Evolutionary conservation across 2,888 invertebrate species (phyloP).

Genomic region (Heliconius ismenius): DNA sequence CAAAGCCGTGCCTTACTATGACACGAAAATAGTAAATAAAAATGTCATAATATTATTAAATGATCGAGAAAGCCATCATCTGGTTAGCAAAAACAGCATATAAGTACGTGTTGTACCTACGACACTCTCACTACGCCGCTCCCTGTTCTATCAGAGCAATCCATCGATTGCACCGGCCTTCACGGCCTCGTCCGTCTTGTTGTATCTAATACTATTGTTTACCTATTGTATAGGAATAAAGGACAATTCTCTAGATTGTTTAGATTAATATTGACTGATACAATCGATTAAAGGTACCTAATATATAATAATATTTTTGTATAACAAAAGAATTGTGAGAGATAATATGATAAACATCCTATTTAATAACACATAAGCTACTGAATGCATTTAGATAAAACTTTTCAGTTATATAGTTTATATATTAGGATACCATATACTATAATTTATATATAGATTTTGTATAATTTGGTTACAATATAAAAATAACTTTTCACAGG

Average conservation of each 20-base stretch:
- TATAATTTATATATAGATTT: too few relatives aligned
- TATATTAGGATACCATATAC: too few relatives aligned
- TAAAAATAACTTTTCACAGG: too few relatives aligned
- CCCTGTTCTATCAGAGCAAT: constrained; percentile 9
- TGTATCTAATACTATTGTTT: constrained; percentile 1
- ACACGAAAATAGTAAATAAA: too few relatives aligned
- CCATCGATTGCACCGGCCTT: constrained; percentile 23
- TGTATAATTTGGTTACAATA: too few relatives aligned
- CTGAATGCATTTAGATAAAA: too few relatives aligned
- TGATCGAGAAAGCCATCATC: background rate
- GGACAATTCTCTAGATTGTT: background rate
- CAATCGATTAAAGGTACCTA: background rate
- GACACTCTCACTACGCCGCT: constrained; percentile 4
- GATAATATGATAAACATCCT: too few relatives aligned
- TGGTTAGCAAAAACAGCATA: background rate
- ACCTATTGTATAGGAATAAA: constrained; percentile 14
- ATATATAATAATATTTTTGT: background rate
- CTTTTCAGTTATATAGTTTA: too few relatives aligned
- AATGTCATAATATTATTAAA: too few relatives aligned
- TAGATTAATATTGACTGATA: background rate
- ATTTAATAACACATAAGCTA: too few relatives aligned
- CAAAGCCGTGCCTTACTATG: too few relatives aligned
- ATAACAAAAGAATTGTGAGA: too few relatives aligned
- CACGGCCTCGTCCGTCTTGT: constrained; percentile 7
- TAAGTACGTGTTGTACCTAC: background rate